Percentiles rank a stretch among this genome's conserved stretches.
These are phyloP conservation scores for Thera britannica DNA, from an alignment of 2,888 invertebrate genomes.

Conservation along the genomic window DNA sequence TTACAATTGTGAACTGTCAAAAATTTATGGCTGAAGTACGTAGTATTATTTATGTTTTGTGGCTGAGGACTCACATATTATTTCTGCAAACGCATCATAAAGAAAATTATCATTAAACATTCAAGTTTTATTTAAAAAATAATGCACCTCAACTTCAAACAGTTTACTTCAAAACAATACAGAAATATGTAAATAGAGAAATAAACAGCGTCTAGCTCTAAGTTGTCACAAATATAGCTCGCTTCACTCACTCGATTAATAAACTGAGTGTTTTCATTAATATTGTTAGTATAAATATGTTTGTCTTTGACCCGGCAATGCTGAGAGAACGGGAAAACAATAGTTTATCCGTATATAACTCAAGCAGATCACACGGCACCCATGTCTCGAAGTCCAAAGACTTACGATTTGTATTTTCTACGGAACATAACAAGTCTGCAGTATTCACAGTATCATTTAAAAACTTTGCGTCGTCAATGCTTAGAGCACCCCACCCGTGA, in stretches of 20 bases:
- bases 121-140: no score
- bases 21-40: no score
- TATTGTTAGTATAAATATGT: background rate
- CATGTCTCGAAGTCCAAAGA: background rate
- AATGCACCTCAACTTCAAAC: no score
- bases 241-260: background rate
- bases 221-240: background rate
- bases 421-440: background rate
- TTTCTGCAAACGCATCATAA: no score
- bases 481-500: background rate
- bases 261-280: background rate
- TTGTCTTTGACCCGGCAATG: background rate
- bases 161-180: no score
- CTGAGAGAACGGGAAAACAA: background rate
- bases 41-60: no score
- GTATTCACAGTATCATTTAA: background rate
- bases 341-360: conserved; percentile 3
- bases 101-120: no score
- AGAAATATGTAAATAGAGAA: no score
- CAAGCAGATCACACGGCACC: conserved; percentile 18
- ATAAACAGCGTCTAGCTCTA: no score
- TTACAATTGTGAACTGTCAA: no score
- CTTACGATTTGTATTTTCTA: background rate
- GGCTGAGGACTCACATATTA: no score
- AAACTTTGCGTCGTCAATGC: background rate